Evolutionary conservation across 2,888 invertebrate species (phyloP), one percentile per base, ranked within the genome.

Genomic region (Helicoverpa assulta): DNA sequence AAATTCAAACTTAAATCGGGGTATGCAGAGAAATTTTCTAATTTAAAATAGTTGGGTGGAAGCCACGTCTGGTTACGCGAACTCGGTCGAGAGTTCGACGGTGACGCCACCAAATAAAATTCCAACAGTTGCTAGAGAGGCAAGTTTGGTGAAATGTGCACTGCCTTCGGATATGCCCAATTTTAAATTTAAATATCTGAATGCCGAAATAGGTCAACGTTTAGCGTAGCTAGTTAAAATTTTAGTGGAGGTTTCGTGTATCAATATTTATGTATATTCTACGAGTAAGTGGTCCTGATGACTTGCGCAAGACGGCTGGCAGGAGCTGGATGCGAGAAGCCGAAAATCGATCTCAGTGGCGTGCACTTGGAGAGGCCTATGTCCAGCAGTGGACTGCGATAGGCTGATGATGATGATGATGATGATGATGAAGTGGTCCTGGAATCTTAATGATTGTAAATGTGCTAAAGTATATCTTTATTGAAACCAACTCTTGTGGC

Each of bases 171-270:
- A 81, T 76, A 81, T 73, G 73, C 69, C 83, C 84, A 87, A 87
- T 90, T 89, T 88, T 71, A 81, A 86, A 88, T 90, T 88, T 87
- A 84, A 88, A 88, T 87, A 86, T 84, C 66, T 65, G 80, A 73
- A 75, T 80, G 54, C 59, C 62, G 70, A 78, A 78, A 43, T 75
- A 47, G 74, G 78, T 62, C 78, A 70, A 26, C 67, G 54, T 61
- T 76, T 72, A 73, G 56, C 60, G 53, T 50, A 29, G 18, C 43
- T 59, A 58, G 72, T 70, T 67, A 72, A 71, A 61, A 62, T 67
- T 51, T 55, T 60, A 66, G 50, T 51, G n/a, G 16, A 18, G 19
- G 8, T 29, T 62, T 61, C 66, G 14, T 26, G n/a, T 69, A 33
- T 1, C 33, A 8, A n/a, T 47, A 16, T n/a, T 16, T 47, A 47